These are phyloP conservation scores for Oreonectes daqikongensis DNA, from an alignment of 2,797 vertebrate genomes.

Conservation along the genomic window DNA sequence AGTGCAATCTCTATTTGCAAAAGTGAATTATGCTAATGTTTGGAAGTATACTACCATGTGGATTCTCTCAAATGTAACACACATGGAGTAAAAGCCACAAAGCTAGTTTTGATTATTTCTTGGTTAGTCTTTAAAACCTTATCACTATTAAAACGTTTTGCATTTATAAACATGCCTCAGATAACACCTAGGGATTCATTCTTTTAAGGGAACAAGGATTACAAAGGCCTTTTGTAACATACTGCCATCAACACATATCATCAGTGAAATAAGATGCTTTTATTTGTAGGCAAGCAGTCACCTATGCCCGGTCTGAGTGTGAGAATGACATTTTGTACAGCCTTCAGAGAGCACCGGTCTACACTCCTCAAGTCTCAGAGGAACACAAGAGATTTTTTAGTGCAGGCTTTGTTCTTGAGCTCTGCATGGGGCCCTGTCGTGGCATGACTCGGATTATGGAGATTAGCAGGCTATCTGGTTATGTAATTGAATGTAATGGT, in stretches of 20 bases:
- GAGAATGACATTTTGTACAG: conserved; percentile 5
- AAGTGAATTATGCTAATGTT: neutral
- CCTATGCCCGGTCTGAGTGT: conserved; percentile 7
- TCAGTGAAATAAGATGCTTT: conserved; percentile 1
- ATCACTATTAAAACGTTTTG: neutral
- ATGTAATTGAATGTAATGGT: conserved; percentile 62
- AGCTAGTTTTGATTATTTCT: neutral
- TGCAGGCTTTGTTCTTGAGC: conserved; percentile 48
- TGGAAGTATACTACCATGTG: neutral
- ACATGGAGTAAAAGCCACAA: too few relatives aligned
- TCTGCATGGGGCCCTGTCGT: conserved; percentile 52
- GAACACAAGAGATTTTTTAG: conserved; percentile 49
- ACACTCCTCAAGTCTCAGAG: conserved; percentile 19
- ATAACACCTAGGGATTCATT: neutral
- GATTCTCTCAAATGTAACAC: neutral
- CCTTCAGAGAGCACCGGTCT: conserved; percentile 11
- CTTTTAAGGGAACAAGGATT: neutral
- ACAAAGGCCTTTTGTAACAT: neutral
- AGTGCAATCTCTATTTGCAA: too few relatives aligned
- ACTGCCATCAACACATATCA: conserved; percentile 26
- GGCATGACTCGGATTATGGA: conserved; percentile 58
- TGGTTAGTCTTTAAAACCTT: neutral
- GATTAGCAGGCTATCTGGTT: conserved; percentile 61
- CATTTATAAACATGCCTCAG: neutral
- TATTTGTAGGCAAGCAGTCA: neutral